These are phyloP conservation scores for Orthonyx spaldingii DNA, from an alignment of 2,113 vertebrate genomes.

Conservation along the genomic window DNA sequence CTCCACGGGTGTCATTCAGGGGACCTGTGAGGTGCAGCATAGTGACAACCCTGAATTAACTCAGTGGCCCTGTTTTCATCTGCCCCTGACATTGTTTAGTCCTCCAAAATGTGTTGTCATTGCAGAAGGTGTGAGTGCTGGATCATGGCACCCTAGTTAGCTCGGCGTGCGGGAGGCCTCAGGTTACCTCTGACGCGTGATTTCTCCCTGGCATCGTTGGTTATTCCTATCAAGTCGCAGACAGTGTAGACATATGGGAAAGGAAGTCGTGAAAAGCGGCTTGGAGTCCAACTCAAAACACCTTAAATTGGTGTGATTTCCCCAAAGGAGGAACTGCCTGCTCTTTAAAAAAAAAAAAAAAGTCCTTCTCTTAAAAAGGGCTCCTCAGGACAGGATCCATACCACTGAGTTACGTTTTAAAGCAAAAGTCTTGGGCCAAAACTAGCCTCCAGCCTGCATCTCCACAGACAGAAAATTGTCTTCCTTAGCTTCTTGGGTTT, in stretches of 20 bases:
- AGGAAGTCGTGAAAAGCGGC: conserved; percentile 30
- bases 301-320: conserved; percentile 49
- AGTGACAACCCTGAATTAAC: neutral
- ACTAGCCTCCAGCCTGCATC: neutral
- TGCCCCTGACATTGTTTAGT: neutral
- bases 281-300: conserved; percentile 26
- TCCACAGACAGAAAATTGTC: neutral
- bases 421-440: neutral
- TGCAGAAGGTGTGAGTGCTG: neutral
- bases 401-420: neutral
- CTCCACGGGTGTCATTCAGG: neutral
- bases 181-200: conserved; percentile 34
- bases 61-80: neutral
- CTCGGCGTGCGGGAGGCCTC: neutral
- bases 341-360: neutral
- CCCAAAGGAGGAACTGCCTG: conserved; percentile 11
- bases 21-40: neutral
- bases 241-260: conserved; percentile 37
- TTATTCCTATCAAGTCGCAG: conserved; percentile 29
- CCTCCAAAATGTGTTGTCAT: neutral
- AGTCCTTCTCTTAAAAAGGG: neutral
- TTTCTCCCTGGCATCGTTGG: neutral
- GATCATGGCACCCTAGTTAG: conserved; percentile 47
- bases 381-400: neutral
- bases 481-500: neutral